Percentiles rank a stretch among this genome's conserved stretches.
These are phyloP conservation scores for Pycnonotus jocosus DNA, from an alignment of 2,113 vertebrate species.

Conservation along the genomic window DNA sequence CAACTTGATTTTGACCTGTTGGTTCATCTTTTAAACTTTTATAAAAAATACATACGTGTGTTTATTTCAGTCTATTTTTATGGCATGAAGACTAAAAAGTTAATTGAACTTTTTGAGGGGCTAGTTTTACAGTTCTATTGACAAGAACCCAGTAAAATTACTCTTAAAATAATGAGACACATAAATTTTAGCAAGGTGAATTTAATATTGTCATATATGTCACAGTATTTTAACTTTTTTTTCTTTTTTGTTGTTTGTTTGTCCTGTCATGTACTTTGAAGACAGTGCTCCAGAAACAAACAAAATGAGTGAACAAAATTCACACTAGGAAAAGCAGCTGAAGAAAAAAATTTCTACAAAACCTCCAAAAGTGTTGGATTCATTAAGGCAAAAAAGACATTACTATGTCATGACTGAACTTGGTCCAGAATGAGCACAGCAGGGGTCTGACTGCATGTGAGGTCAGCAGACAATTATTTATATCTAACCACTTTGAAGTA, in stretches of 20 bases:
- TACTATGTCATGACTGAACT: neutral
- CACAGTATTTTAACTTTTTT: rapidly evolving
- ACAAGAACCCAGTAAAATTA: neutral
- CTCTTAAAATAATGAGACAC: neutral
- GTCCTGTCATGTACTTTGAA: neutral
- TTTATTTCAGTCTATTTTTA: neutral
- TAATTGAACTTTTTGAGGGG: neutral
- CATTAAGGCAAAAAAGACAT: neutral
- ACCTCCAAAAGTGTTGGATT: neutral
- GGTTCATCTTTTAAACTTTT: constrained; percentile 50
- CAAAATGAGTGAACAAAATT: neutral
- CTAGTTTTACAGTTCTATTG: neutral
- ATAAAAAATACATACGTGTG: neutral
- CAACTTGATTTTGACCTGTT: constrained; percentile 66
- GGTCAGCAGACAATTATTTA: neutral
- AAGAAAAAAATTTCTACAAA: neutral
- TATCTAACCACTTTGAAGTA: neutral
- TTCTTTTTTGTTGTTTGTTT: neutral
- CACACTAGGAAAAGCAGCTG: neutral
- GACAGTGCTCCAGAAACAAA: neutral
- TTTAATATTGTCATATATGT: neutral
- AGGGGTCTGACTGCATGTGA: neutral
- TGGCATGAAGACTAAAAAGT: neutral
- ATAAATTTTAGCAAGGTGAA: neutral
- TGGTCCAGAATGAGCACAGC: neutral